These are phyloP conservation scores for Ricordea florida DNA, from an alignment of 92 coral and sea anemone genomes.

Conservation along the genomic window DNA sequence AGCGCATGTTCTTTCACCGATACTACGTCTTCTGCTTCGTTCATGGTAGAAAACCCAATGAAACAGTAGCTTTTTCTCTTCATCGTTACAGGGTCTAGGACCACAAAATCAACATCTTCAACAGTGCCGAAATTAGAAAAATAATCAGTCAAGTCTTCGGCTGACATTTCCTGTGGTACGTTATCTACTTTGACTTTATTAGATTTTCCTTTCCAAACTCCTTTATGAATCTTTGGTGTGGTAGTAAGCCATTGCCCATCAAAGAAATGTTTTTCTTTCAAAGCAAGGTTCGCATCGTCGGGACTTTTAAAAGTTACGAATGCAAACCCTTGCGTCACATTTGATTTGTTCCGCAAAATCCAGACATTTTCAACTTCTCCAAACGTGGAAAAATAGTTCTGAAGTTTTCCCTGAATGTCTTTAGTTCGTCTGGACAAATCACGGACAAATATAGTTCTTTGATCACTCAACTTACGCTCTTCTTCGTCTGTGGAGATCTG, in stretches of 20 bases:
- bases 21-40: conserved; percentile 4
- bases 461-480: background rate
- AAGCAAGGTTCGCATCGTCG: conserved; percentile 15
- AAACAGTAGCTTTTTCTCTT: conserved; percentile 54
- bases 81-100: background rate
- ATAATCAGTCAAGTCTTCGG: conserved; percentile 18
- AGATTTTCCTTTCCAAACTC: conserved; percentile 10
- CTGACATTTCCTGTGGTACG: conserved; percentile 11
- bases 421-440: background rate
- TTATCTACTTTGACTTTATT: conserved; percentile 17
- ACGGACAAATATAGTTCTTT: background rate
- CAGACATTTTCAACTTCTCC: conserved; percentile 31
- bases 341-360: conserved; percentile 7
- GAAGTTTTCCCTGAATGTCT: background rate
- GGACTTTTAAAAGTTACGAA: conserved; percentile 44
- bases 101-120: conserved; percentile 4
- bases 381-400: conserved; percentile 46
- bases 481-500: conserved; percentile 8
- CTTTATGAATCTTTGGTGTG: background rate
- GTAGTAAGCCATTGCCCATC: conserved; percentile 9
- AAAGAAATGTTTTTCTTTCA: conserved; percentile 20
- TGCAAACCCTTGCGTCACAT: conserved; percentile 32
- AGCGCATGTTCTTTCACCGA: conserved; percentile 18
- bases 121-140: conserved; percentile 63
- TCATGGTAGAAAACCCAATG: conserved; percentile 42